Evolutionary conservation across 2,888 invertebrate species (phyloP).

Genomic region (Folsomia manolachei): DNA sequence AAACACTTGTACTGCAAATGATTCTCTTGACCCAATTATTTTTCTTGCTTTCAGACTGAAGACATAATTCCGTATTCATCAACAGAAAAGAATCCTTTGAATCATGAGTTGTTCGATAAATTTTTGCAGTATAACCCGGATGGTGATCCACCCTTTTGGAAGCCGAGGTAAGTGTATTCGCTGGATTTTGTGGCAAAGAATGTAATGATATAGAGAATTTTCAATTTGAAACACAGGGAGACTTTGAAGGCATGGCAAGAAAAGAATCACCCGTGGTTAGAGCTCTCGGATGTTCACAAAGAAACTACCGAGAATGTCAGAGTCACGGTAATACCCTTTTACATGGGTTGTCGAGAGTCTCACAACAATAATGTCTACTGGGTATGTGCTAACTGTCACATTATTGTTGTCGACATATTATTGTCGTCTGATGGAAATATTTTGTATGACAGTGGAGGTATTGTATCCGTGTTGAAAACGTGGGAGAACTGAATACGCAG

Average conservation of each 20-base stretch:
- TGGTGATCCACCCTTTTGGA: constrained; percentile 76
- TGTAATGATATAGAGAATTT: not conserved
- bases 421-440: constrained; percentile 15
- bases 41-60: too few species aligned
- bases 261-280: constrained; percentile 95
- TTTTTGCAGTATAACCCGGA: constrained; percentile 79
- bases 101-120: constrained; percentile 95
- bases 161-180: not conserved
- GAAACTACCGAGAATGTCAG: constrained; percentile 95
- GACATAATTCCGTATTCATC: constrained; percentile 94
- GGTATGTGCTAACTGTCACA: too few species aligned
- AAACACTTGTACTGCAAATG: too few species aligned
- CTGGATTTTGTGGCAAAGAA: not conserved
- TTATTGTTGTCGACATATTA: too few species aligned
- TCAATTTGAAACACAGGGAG: constrained; percentile 57
- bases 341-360: constrained; percentile 90
- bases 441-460: constrained; percentile 79
- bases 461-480: constrained; percentile 92
- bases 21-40: too few species aligned
- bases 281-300: constrained; percentile 92
- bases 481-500: constrained; percentile 83
- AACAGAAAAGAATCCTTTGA: constrained; percentile 80
- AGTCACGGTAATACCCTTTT: constrained; percentile 97
- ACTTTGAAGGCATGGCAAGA: constrained; percentile 93
- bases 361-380: constrained; percentile 90